Evolutionary conservation across 2,113 vertebrate species (phyloP).

Genomic region (Notothenia coriiceps): DNA sequence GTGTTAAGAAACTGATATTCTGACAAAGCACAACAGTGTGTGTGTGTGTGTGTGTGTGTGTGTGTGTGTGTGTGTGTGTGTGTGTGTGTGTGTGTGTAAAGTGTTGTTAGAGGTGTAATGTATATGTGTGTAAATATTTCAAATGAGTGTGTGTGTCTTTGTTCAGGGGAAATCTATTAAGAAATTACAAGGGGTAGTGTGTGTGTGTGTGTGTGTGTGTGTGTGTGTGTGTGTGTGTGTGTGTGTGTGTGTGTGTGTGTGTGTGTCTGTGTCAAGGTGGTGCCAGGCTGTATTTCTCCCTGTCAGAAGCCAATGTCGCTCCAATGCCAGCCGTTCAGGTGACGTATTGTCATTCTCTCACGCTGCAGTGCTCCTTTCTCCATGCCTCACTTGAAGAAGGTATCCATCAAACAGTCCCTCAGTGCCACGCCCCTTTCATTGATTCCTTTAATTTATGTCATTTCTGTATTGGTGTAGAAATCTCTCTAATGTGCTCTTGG

Average conservation of each 20-base stretch:
- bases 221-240: conserved; percentile 12
- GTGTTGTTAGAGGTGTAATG: too few relatives aligned
- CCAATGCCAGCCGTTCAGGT: conserved; percentile 35
- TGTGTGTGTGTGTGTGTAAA: conserved; percentile 1
- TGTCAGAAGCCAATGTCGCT: conserved; percentile 40
- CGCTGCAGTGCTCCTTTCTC: conserved; percentile 27
- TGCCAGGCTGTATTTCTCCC: conserved; percentile 43
- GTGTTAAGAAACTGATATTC: conserved; percentile 65
- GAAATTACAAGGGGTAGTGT: background rate
- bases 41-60: conserved; percentile 12
- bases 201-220: conserved; percentile 11
- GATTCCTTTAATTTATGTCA: background rate
- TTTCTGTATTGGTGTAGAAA: conserved; percentile 1
- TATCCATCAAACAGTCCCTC: background rate
- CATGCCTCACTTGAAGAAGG: conserved; percentile 35
- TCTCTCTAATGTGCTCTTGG: background rate
- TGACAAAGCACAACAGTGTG: conserved; percentile 31
- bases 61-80: conserved; percentile 5
- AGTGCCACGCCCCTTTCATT: conserved; percentile 1
- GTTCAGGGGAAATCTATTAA: too few relatives aligned
- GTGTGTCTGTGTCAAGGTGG: conserved; percentile 2
- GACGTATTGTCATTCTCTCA: conserved; percentile 29
- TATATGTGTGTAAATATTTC: too few relatives aligned
- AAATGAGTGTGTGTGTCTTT: too few relatives aligned
- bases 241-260: conserved; percentile 2